phyloP scores from a whole-genome alignment of 2,888 invertebrate genomes.

The Hemistola chrysoprasaria region DNA sequence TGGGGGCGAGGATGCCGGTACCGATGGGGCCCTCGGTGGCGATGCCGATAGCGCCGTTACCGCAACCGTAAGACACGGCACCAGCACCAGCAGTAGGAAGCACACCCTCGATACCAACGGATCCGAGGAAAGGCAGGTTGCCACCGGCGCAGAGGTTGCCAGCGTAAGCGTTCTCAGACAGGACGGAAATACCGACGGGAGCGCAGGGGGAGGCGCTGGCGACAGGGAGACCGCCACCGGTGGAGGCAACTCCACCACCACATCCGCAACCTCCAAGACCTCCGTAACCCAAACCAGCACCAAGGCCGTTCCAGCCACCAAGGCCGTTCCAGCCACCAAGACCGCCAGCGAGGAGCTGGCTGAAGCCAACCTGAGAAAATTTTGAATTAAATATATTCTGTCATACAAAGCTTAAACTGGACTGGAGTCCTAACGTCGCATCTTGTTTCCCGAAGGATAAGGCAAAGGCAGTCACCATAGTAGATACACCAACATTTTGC shows the following conservation, averaged over 20 bases:
- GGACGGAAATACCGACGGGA: conserved; percentile 42
- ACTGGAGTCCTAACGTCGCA: too few relatives aligned
- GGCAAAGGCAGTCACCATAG: too few relatives aligned
- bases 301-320: conserved; percentile 1
- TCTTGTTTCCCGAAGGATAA: too few relatives aligned
- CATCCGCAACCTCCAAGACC: conserved; percentile 8
- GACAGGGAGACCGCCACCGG: conserved; percentile 39
- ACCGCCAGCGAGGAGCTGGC: conserved; percentile 1
- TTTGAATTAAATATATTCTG: not conserved
- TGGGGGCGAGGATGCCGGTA: conserved; percentile 14
- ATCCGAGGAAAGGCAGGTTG: conserved; percentile 44
- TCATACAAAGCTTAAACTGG: too few relatives aligned
- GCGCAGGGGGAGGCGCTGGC: conserved; percentile 38
- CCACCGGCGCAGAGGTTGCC: conserved; percentile 43
- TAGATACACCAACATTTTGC: too few relatives aligned
- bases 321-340: conserved; percentile 5
- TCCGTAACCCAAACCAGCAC: not conserved
- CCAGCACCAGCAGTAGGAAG: conserved; percentile 42
- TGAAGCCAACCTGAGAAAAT: not conserved
- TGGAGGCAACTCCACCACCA: conserved; percentile 26
- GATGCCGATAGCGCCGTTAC: conserved; percentile 40
- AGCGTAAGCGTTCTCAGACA: conserved; percentile 46
- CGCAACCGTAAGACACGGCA: conserved; percentile 42
- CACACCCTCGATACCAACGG: conserved; percentile 42
- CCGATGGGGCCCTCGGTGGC: conserved; percentile 28